Conservation (phyloP, 2,888 invertebrate species). For the Calameuta idolon region DNA sequence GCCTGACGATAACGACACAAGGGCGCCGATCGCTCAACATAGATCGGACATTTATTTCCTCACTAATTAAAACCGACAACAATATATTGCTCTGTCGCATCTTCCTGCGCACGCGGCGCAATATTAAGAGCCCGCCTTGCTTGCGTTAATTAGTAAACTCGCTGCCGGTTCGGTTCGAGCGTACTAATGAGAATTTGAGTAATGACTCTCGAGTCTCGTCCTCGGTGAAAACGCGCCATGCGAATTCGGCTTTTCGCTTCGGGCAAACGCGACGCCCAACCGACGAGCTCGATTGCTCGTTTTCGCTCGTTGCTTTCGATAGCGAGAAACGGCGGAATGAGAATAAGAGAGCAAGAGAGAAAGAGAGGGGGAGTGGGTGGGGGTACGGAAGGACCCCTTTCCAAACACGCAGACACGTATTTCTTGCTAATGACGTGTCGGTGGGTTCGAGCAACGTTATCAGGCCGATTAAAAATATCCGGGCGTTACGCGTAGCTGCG, state of each 20-base stretch:
- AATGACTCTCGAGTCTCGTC: conserved; percentile 54
- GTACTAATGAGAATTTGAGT: conserved; percentile 62
- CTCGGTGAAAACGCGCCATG: conserved; percentile 14
- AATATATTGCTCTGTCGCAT: conserved; percentile 48
- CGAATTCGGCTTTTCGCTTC: background rate
- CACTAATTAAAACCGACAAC: conserved; percentile 50
- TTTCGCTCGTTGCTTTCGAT: background rate
- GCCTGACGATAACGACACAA: background rate
- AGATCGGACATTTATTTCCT: conserved; percentile 43
- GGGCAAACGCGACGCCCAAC: background rate
- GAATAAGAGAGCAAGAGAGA: background rate
- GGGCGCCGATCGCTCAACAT: conserved; percentile 24
- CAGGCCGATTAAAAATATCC: background rate
- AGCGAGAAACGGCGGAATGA: background rate
- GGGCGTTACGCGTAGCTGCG: background rate
- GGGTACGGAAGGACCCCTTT: background rate
- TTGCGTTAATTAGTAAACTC: conserved; percentile 61
- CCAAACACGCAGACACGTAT: background rate
- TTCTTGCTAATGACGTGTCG: background rate
- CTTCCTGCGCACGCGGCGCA: conserved; percentile 23
- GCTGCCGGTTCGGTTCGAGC: conserved; percentile 50
- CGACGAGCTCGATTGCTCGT: background rate
- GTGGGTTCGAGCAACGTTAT: background rate
- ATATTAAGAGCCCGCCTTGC: conserved; percentile 51
- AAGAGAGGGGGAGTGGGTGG: background rate